Evolutionary conservation across 2,888 invertebrate genomes (phyloP).

Genomic region (Geotrupes spiniger): DNA sequence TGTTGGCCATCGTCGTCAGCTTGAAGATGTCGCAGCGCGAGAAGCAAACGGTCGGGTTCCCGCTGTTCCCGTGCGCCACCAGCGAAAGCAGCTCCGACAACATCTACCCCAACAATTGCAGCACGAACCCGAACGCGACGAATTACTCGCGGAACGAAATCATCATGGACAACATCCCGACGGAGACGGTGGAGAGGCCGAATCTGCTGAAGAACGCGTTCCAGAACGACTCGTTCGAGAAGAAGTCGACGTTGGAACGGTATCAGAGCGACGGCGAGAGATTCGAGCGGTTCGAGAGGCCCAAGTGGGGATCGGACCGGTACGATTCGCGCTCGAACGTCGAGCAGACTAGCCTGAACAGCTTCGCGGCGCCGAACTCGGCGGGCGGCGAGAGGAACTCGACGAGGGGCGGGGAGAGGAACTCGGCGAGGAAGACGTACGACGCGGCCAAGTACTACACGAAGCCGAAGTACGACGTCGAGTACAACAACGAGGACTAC

Average conservation of each 20-base stretch:
- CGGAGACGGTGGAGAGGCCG: conserved; percentile 51
- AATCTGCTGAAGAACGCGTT: conserved; percentile 58
- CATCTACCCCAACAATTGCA: conserved; percentile 82
- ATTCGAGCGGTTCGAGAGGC: conserved; percentile 55
- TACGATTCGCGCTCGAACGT: conserved; percentile 58
- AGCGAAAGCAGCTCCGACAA: conserved; percentile 83
- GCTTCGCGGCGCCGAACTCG: conserved; percentile 36
- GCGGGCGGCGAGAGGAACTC: conserved; percentile 25
- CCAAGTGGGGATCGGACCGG: conserved; percentile 56
- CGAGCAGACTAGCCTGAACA: conserved; percentile 39
- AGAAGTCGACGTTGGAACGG: conserved; percentile 62
- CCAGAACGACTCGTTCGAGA: conserved; percentile 62
- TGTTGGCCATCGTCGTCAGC: conserved; percentile 85
- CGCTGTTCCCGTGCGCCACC: conserved; percentile 77
- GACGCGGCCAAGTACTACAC: conserved; percentile 46
- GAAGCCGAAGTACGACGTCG: conserved; percentile 45
- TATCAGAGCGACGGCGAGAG: conserved; percentile 59
- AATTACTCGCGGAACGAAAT: conserved; percentile 66
- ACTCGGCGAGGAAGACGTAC: conserved; percentile 41
- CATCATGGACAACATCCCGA: conserved; percentile 51
- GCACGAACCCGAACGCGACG: conserved; percentile 79
- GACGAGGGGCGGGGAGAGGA: conserved; percentile 39
- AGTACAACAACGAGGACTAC: conserved; percentile 44
- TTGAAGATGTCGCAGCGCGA: conserved; percentile 65
- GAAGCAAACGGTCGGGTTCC: conserved; percentile 69